Conservation (phyloP, 2,888 invertebrate species). For the Augiades crinisus region DNA sequence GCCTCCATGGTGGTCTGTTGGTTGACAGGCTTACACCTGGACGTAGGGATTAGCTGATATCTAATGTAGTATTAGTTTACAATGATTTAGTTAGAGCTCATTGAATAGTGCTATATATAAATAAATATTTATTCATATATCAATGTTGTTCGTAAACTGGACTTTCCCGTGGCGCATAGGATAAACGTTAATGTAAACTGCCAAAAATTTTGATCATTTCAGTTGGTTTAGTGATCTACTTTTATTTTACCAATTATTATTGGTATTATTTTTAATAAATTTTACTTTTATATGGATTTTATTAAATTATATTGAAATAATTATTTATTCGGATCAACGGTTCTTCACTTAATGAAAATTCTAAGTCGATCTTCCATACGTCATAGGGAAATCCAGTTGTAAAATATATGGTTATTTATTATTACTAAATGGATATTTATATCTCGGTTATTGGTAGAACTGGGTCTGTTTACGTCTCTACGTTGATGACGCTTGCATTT, state of each 20-base stretch:
- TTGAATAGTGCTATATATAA: conserved; percentile 26
- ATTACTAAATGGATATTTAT: conserved; percentile 16
- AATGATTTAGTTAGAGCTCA: conserved; percentile 1
- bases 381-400: conserved; percentile 4
- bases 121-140: conserved; percentile 7
- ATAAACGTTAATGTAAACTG: too few relatives aligned
- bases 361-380: neutral
- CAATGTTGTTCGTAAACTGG: neutral
- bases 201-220: too few relatives aligned
- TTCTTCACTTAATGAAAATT: neutral
- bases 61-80: neutral
- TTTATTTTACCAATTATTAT: too few relatives aligned
- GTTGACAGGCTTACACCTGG: neutral
- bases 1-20: neutral
- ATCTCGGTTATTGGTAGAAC: neutral
- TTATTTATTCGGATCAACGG: neutral
- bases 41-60: conserved; percentile 1
- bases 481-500: neutral
- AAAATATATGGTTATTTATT: neutral
- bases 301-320: neutral
- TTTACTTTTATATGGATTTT: neutral
- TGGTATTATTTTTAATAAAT: too few relatives aligned
- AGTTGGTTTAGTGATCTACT: too few relatives aligned
- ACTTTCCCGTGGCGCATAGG: neutral
- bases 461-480: neutral